Percentiles rank a stretch among this genome's conserved stretches.
These are phyloP conservation scores for Mythimna albipuncta DNA, from an alignment of 2,888 invertebrate genomes.

Conservation along the genomic window DNA sequence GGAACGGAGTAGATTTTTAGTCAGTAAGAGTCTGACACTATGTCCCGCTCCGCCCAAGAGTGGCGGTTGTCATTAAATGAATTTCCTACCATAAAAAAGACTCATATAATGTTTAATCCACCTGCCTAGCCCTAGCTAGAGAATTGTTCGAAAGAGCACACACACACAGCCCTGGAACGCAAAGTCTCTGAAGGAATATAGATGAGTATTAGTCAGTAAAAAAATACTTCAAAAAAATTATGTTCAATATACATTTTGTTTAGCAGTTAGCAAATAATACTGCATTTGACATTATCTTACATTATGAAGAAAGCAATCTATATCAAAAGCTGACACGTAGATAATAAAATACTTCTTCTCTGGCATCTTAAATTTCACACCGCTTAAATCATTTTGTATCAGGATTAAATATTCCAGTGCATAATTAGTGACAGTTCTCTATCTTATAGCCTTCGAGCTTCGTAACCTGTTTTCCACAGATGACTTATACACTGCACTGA, in stretches of 20 bases:
- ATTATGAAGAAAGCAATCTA: not conserved
- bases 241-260: not conserved
- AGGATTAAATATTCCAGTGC: conserved; percentile 52
- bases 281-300: not conserved
- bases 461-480: conserved; percentile 51
- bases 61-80: no score
- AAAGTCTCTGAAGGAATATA: no score
- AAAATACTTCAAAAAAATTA: no score
- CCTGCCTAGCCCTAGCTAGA: no score
- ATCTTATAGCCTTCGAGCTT: conserved; percentile 45
- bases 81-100: no score
- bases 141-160: no score
- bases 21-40: no score
- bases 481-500: conserved; percentile 40
- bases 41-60: no score
- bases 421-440: conserved; percentile 58
- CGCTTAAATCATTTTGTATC: conserved; percentile 50
- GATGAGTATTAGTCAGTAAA: no score
- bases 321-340: not conserved
- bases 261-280: not conserved
- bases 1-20: no score
- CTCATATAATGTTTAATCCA: no score
- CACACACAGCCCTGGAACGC: no score
- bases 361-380: conserved; percentile 38
- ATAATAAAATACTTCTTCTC: conserved; percentile 18